Base-by-base conservation (phyloP, 2,113 vertebrate genomes). In the Pogona vitticeps region DNA sequence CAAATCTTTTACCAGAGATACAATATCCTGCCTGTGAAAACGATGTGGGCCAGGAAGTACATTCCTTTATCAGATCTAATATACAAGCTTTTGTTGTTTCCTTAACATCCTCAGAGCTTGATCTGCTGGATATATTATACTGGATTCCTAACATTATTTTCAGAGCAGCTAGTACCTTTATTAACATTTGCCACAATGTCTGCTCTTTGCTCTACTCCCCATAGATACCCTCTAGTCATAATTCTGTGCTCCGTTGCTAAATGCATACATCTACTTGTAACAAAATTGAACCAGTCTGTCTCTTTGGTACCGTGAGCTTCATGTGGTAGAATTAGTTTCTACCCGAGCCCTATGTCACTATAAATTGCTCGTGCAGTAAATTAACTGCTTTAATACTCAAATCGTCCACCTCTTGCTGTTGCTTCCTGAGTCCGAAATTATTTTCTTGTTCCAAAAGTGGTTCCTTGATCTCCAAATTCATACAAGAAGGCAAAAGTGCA, bases 381-480 rank as follows among this genome's bases (percentile, higher is more conserved):
- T 83, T 78, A 83, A 78, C 75, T 83, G 63, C 75, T 77, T 83
- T 72, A 71, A 78, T 83, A 17, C 40, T 40, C 56, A 78, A 21
- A 21, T 8, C 38, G 59, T 88, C 23, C 38, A 18, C 52, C 38
- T 71, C 73, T 83, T n/a, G 58, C 52, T 59, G 80, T 21, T 33
- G 12, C 28, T 88, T 71, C 75, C 38, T 3, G 6, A 42, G 6
- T 71, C 23, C 72, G 68, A 86, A 76, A 76, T 70, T n/a, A 82
- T 42, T 33, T 80, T 59, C 36, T 28, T n/a, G 31, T 5, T 23
- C 67, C 20, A 36, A 71, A 82, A 58, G 28, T 40, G 36, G 23
- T 38, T 46, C 52, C 36, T 8, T 77, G 26, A 70, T 71, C 20
- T 61, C 52, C 52, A 80, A 80, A 86, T 46, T 71, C 28, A 58